Percentiles rank a stretch among this genome's conserved stretches.
These are phyloP conservation scores for Erebia aethiops DNA, from an alignment of 2,888 invertebrate genomes.

Conservation along the genomic window DNA sequence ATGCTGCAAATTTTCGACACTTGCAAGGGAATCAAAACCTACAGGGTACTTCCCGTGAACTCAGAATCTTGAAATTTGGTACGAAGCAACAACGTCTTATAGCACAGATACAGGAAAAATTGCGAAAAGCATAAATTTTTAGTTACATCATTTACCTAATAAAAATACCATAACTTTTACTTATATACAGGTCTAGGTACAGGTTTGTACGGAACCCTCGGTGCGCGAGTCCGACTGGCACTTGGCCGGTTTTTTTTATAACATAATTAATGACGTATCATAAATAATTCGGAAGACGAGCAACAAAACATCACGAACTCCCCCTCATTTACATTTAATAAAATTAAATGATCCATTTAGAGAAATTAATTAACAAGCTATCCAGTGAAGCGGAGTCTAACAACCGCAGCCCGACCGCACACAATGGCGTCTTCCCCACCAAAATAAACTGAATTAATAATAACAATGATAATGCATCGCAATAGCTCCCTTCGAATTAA, in stretches of 20 bases:
- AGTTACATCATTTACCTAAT: too few species aligned
- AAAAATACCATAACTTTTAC: too few species aligned
- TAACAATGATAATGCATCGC: constrained; percentile 68
- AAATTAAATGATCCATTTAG: constrained; percentile 83
- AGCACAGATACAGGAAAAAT: too few species aligned
- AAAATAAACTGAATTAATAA: constrained; percentile 61
- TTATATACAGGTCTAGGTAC: too few species aligned
- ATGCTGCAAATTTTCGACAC: too few species aligned
- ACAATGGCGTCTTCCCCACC: constrained; percentile 57
- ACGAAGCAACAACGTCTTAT: too few species aligned
- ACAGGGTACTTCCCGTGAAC: too few species aligned
- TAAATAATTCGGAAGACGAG: constrained; percentile 46
- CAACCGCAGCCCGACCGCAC: constrained; percentile 56
- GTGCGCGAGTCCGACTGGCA: too few species aligned
- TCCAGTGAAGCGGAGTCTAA: constrained; percentile 75
- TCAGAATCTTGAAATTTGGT: too few species aligned
- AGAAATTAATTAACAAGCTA: constrained; percentile 81
- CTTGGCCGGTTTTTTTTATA: constrained; percentile 19
- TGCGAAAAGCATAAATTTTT: too few species aligned
- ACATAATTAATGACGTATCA: constrained; percentile 34
- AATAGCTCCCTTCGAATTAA: constrained; percentile 76
- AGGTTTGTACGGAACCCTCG: too few species aligned
- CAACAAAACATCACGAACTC: constrained; percentile 61
- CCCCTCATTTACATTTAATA: constrained; percentile 81
- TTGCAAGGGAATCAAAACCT: too few species aligned